Base-by-base conservation (phyloP, 2,797 vertebrate species). In the Cetoscarus ocellatus region DNA sequence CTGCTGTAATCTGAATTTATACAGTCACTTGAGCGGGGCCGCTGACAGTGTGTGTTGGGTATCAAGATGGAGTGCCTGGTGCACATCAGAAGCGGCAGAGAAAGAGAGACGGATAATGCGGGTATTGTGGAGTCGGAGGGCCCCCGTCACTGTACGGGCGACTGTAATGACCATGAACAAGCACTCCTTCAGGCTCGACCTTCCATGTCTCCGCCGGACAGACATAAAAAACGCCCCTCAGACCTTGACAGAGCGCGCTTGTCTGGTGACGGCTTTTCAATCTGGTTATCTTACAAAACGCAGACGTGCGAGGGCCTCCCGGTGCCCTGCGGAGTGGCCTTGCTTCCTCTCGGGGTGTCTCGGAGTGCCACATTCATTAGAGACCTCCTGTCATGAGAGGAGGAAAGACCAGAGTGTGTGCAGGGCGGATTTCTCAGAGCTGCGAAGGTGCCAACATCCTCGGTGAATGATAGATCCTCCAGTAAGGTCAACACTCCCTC, bases 1-100 rank as follows among this genome's bases (percentile, higher is more conserved):
- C 93, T 94, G 94, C 93, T 92, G 93, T 95, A 91, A 92, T 92
- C 85, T 87, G 86, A 91, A 93, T 93, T 92, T 89, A 92, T 88
- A 90, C 84, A 91, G 88, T 85, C 77, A 75, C 85, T 91, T 87
- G 88, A 91, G 85, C 78, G 45, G 76, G 89, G 69, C 79, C 70
- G 84, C 79, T 87, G 91, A 90, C 89, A 86, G 90, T 88, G 79
- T 86, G 77, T 79, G 82, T 80, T 86, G 84, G 77, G 79, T 80
- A 87, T 86, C 53, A 90, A 91, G 86, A 86, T 70, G 40, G 63
- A 87, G 82, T 48, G 75, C 53, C 85, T 86, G 78, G 81, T 76
- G 79, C 74, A 85, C 79, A 87, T 86, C 60, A 74, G 71, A 40
- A 18, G 70, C 77, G 59, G 71, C 73, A 74, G 71, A 84, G 60